Evolutionary conservation across 2,113 vertebrate species (phyloP).

Genomic region (Melanotaenia duboulayi): DNA sequence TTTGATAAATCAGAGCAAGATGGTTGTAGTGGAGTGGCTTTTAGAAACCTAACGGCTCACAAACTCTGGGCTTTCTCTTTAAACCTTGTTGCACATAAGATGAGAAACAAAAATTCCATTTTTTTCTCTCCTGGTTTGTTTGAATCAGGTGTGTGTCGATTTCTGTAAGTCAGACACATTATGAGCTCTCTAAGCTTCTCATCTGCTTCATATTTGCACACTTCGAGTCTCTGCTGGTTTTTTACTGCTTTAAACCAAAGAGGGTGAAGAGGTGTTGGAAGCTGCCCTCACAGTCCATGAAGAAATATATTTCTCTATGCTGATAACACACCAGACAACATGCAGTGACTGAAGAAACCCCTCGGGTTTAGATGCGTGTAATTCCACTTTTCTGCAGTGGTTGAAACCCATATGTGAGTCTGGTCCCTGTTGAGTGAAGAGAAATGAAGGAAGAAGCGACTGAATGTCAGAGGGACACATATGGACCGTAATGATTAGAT

Average conservation of each 20-base stretch:
- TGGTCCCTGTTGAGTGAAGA: too few species aligned
- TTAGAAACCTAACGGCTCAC: too few species aligned
- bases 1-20: not conserved
- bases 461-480: too few species aligned
- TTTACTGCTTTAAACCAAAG: conserved; percentile 38
- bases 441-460: too few species aligned
- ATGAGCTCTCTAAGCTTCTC: conserved; percentile 30
- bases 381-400: not conserved
- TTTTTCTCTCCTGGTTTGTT: too few species aligned
- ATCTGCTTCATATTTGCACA: conserved; percentile 41
- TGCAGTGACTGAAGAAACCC: not conserved
- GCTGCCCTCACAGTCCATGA: not conserved
- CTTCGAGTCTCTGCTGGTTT: conserved; percentile 1
- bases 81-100: too few species aligned
- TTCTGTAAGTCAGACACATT: conserved; percentile 49
- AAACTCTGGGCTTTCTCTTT: too few species aligned
- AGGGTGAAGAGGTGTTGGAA: not conserved
- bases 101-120: too few species aligned
- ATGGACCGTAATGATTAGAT: too few species aligned
- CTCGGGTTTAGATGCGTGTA: conserved; percentile 8
- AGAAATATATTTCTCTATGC: conserved; percentile 1
- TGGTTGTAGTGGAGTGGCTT: too few species aligned
- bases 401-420: not conserved
- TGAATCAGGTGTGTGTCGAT: not conserved
- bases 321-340: not conserved